A percentile compares a stretch with the other conserved stretches of the same genome.
These are phyloP conservation scores for Adrianichthys oophorus DNA, from an alignment of 2,797 vertebrate species.

Conservation along the genomic window DNA sequence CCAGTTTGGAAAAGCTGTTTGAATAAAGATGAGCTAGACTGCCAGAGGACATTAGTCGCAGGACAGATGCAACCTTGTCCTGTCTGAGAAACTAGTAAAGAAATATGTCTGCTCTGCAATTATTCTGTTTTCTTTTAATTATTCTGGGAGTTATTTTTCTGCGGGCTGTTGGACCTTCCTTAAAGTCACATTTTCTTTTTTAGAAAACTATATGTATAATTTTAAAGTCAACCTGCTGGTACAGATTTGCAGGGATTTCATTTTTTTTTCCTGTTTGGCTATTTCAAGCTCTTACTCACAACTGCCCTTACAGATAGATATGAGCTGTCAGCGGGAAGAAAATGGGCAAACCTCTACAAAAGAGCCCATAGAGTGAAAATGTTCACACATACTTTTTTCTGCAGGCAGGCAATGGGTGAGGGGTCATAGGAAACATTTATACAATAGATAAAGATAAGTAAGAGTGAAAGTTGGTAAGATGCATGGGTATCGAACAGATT, in stretches of 20 bases:
- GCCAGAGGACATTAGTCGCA: background rate
- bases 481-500: too few species aligned
- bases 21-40: too few species aligned
- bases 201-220: slow-evolving; percentile 12
- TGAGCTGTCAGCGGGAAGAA: background rate
- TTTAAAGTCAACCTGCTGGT: slow-evolving; percentile 4
- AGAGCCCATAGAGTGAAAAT: too few species aligned
- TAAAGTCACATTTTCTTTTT: slow-evolving; percentile 2
- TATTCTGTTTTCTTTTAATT: slow-evolving; percentile 27
- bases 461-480: too few species aligned
- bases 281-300: background rate
- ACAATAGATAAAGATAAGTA: too few species aligned
- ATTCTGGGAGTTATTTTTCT: slow-evolving; percentile 12
- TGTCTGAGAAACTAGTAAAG: slow-evolving; percentile 1
- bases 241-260: background rate
- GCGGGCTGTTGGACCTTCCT: slow-evolving; percentile 5
- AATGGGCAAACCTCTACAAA: too few species aligned
- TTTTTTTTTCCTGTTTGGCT: background rate
- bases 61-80: background rate
- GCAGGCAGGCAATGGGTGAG: too few species aligned
- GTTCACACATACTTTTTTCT: too few species aligned
- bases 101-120: background rate
- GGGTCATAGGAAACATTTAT: too few species aligned
- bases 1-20: too few species aligned
- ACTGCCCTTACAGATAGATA: background rate